Base-by-base conservation (phyloP, 2,888 invertebrate species). In the Isotomurus palustris region DNA sequence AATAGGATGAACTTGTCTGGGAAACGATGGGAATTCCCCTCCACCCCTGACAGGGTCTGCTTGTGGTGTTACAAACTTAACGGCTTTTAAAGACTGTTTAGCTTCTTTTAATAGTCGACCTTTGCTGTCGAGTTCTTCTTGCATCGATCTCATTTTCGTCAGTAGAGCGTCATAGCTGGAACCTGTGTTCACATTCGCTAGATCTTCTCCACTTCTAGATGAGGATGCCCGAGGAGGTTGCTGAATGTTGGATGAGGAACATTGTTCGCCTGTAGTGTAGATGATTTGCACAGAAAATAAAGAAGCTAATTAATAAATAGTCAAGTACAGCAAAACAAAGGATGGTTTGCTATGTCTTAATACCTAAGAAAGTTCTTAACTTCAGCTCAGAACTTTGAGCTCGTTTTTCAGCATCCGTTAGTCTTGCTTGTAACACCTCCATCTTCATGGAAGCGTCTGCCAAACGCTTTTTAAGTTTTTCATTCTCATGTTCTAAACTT, bases 371-470 rank as follows among this genome's bases (percentile, higher is more conserved):
- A 4, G 62, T 58, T 41, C 58, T 64, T 3, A 70, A 58, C 45
- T 62, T 67, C 67, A 70, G 66, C 56, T 70, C 68, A 8, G 67
- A 48, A 53, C 68, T 67, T 55, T 66, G 63, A 3, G 65, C 68
- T 50, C 65, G 36, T 29, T 65, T 66, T 32, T 70, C 67, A 27
- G 68, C 61, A 53, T 68, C 68, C 35, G 56, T 57, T 10, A 69
- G 50, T 29, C 62, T 61, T 35, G 27, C 54, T 40, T 64, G 62
- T 19, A 62, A 41, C 14, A 64, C 56, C 24, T 66, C 67, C 17
- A 65, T 53, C 27, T 35, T 44, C 38, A 60, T 56, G 50, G 45
- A 62, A 8, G 67, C 58, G 3, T 68, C 70, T 32, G 61, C 40
- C 21, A 62, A 66, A 36, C 67, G 35, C 32, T 60, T 60, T 17